phyloP scores from a whole-genome alignment of 1,140 invertebrate genomes.

The Uloborus diversus region DNA sequence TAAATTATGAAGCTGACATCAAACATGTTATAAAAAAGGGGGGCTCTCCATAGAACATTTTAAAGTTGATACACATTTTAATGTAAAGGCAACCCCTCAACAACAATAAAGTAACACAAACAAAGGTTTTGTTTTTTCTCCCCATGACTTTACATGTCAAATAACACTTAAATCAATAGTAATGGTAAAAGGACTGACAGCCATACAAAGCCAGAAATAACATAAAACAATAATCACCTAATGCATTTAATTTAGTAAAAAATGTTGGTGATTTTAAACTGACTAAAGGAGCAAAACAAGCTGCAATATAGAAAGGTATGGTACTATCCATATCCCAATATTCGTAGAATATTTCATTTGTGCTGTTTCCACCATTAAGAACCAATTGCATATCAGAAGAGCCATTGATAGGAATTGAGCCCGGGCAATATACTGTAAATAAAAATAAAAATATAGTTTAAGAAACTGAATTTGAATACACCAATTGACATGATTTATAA shows the following conservation, averaged over 20 bases:
- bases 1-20: too few relatives aligned
- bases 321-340: constrained; percentile 79
- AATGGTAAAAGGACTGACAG: too few relatives aligned
- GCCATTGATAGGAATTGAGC: background rate
- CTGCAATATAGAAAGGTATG: constrained; percentile 81
- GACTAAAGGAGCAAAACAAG: constrained; percentile 80
- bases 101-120: too few relatives aligned
- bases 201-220: too few relatives aligned
- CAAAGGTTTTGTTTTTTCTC: too few relatives aligned
- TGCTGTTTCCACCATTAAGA: constrained; percentile 9
- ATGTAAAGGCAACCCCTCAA: too few relatives aligned
- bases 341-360: constrained; percentile 63
- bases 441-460: constrained; percentile 10
- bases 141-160: too few relatives aligned
- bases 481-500: background rate
- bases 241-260: constrained; percentile 92
- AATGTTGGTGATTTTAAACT: constrained; percentile 89
- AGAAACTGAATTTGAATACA: background rate
- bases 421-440: constrained; percentile 25
- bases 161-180: too few relatives aligned
- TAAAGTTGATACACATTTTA: too few relatives aligned
- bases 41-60: too few relatives aligned
- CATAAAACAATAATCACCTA: too few relatives aligned
- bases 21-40: too few relatives aligned
- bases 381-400: background rate